phyloP scores from a whole-genome alignment of 1,140 invertebrate species.

The Bombus breviceps region DNA sequence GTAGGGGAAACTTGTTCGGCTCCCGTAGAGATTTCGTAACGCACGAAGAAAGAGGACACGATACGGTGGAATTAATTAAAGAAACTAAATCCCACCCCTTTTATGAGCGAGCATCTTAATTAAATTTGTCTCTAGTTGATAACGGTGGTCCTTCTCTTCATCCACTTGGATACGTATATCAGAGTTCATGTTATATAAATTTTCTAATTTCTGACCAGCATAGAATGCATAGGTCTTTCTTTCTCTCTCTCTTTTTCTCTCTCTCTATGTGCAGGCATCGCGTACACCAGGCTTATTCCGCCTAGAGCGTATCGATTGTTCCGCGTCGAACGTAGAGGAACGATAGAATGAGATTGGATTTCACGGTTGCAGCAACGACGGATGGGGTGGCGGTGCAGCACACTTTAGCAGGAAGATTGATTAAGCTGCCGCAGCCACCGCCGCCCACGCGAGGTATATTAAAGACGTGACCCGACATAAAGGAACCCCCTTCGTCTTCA shows the following conservation, averaged over 20 bases:
- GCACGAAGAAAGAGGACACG: background rate
- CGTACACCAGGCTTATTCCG: conserved; percentile 15
- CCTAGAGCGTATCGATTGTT: conserved; percentile 53
- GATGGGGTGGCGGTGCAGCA: conserved; percentile 51
- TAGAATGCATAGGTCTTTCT: background rate
- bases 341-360: conserved; percentile 51
- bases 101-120: conserved; percentile 1
- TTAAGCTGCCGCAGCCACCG: conserved; percentile 68
- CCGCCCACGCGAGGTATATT: conserved; percentile 73
- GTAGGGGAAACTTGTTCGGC: background rate
- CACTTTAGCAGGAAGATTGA: conserved; percentile 72
- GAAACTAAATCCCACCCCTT: background rate
- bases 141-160: no score
- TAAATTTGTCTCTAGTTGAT: conserved; percentile 21
- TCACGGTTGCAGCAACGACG: conserved; percentile 62
- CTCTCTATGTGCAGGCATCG: conserved; percentile 3
- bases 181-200: background rate
- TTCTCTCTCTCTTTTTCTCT: fast-evolving
- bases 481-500: conserved; percentile 51
- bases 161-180: background rate
- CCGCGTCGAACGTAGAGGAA: conserved; percentile 48
- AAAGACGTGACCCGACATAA: conserved; percentile 81
- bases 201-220: background rate
- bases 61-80: conserved; percentile 15
- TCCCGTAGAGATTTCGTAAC: conserved; percentile 16